Conservation (phyloP, 2,113 vertebrate species). For the Saguinus imperator region DNA sequence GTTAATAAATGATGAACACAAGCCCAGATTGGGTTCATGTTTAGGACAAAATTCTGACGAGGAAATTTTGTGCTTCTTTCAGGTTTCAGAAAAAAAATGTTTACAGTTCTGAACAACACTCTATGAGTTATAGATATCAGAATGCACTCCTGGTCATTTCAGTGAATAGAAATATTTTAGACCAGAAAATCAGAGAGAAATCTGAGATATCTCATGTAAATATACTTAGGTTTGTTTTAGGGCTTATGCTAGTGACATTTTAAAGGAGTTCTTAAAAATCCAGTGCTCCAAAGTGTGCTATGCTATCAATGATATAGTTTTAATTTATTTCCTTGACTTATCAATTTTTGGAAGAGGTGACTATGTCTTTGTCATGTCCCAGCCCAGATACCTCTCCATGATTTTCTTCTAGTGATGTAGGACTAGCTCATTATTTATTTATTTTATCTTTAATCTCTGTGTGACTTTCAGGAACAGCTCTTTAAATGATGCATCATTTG, state of each 20-base stretch:
- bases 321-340: not conserved
- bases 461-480: not conserved
- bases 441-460: no score
- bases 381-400: not conserved
- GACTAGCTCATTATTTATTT: not conserved
- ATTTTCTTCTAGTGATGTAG: not conserved
- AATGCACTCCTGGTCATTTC: not conserved
- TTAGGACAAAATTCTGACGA: slow-evolving; percentile 37
- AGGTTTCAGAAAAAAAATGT: not conserved
- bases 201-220: not conserved
- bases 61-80: slow-evolving; percentile 15
- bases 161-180: not conserved
- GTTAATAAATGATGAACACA: slow-evolving; percentile 49
- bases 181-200: not conserved
- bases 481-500: not conserved
- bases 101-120: not conserved
- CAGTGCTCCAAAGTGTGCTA: not conserved
- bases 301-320: not conserved
- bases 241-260: not conserved
- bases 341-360: not conserved
- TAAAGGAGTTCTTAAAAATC: not conserved
- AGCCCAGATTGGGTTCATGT: not conserved
- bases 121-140: not conserved
- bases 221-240: not conserved
- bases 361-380: not conserved